These are phyloP conservation scores for Nannospalax galili DNA, from an alignment of 2,113 vertebrate genomes.

Conservation along the genomic window DNA sequence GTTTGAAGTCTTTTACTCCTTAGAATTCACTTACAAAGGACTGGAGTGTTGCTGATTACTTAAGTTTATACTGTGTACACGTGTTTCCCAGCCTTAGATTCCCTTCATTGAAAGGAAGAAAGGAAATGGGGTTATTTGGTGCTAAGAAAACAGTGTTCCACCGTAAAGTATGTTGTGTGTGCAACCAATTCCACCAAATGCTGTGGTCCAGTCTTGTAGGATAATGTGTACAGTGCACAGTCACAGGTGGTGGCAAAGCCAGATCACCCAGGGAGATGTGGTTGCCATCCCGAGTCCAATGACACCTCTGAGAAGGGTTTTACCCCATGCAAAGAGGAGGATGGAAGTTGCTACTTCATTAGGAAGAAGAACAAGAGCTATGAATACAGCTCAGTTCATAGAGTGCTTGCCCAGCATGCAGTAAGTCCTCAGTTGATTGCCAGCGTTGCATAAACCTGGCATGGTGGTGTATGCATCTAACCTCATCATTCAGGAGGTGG, in stretches of 20 bases:
- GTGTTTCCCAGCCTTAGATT: background rate
- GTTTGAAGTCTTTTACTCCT: background rate
- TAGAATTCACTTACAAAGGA: background rate
- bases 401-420: background rate
- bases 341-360: background rate
- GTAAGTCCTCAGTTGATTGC: background rate
- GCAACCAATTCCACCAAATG: background rate
- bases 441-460: background rate
- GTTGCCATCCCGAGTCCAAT: background rate
- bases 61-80: too few species aligned
- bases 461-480: background rate
- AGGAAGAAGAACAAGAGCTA: background rate
- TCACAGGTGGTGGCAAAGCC: rapidly evolving
- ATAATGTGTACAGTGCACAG: rapidly evolving
- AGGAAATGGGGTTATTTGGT: rapidly evolving
- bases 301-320: background rate
- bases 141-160: rapidly evolving
- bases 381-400: background rate
- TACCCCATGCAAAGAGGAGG: background rate
- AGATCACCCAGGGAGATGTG: background rate
- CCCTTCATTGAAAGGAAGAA: background rate
- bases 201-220: too few species aligned
- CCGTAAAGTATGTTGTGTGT: rapidly evolving
- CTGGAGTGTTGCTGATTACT: background rate
- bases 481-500: background rate